Conservation (phyloP, 2,888 invertebrate genomes). For the Slavum lentiscoides region DNA sequence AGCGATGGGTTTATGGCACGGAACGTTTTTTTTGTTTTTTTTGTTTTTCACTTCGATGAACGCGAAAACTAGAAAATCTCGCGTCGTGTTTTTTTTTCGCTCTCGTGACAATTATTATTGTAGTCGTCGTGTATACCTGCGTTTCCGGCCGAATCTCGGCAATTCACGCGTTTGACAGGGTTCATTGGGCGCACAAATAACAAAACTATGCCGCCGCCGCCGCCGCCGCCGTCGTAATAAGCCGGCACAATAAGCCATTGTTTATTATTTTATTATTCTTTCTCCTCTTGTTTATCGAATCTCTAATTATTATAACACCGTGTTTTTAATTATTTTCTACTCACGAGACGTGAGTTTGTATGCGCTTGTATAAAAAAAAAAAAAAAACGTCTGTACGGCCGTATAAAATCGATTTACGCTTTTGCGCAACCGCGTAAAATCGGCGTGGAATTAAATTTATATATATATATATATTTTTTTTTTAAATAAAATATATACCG, state of each 20-base stretch:
- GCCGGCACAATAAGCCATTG: conserved; percentile 26
- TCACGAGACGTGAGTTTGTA: neutral
- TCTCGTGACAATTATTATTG: neutral
- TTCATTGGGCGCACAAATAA: conserved; percentile 10
- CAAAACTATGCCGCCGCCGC: neutral
- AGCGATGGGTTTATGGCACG: neutral
- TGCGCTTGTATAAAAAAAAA: no score
- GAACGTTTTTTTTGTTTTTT: neutral
- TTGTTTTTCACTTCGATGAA: neutral
- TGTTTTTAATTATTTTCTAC: conserved; percentile 29
- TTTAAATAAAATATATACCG: no score
- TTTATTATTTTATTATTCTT: conserved; percentile 10
- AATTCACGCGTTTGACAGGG: neutral
- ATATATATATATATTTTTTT: no score
- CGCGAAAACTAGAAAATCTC: conserved; percentile 16
- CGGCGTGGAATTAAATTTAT: no score
- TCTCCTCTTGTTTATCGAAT: conserved; percentile 17
- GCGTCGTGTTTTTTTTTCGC: neutral
- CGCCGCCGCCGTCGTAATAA: neutral
- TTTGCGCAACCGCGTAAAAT: neutral
- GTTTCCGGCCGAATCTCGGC: neutral
- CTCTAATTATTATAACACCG: conserved; percentile 30
- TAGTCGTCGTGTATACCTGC: neutral
- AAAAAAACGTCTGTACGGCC: neutral
- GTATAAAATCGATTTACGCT: conserved; percentile 7